Conservation (phyloP, 2,888 invertebrate genomes). For the Axea sp. region DNA sequence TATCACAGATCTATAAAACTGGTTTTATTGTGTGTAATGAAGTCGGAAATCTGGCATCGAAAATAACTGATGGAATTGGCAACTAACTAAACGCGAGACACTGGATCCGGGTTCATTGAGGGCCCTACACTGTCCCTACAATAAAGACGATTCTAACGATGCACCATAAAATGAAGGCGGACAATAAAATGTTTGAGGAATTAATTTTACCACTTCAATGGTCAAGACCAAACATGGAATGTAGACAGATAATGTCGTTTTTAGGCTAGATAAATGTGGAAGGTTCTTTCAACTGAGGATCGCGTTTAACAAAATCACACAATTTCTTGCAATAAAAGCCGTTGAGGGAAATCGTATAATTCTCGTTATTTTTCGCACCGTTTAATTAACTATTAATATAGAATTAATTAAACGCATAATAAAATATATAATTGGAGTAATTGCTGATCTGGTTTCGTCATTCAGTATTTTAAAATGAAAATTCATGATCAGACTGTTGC, state of each 20-base stretch:
- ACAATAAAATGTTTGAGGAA: conserved; percentile 75
- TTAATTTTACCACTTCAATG: conserved; percentile 73
- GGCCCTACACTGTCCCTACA: conserved; percentile 58
- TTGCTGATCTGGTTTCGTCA: too few relatives aligned
- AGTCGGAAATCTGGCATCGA: conserved; percentile 15
- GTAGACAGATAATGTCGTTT: conserved; percentile 13
- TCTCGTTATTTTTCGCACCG: too few relatives aligned
- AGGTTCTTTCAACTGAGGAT: neutral
- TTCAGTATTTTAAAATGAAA: too few relatives aligned
- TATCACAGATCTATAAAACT: neutral
- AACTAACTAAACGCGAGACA: conserved; percentile 66
- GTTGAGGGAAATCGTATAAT: too few relatives aligned
- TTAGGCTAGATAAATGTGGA: conserved; percentile 14
- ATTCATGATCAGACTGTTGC: too few relatives aligned
- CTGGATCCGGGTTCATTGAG: conserved; percentile 59
- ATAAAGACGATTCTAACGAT: conserved; percentile 73
- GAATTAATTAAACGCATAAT: too few relatives aligned
- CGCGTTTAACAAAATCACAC: neutral
- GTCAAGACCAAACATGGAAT: conserved; percentile 18
- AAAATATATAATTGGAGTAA: too few relatives aligned
- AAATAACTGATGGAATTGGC: conserved; percentile 31
- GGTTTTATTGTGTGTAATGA: conserved; percentile 15
- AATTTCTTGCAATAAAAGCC: too few relatives aligned
- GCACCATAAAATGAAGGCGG: conserved; percentile 69
- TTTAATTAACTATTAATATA: too few relatives aligned